Evolutionary conservation across 1,140 invertebrate genomes (phyloP).

Genomic region (Polypedilum vanderplanki): DNA sequence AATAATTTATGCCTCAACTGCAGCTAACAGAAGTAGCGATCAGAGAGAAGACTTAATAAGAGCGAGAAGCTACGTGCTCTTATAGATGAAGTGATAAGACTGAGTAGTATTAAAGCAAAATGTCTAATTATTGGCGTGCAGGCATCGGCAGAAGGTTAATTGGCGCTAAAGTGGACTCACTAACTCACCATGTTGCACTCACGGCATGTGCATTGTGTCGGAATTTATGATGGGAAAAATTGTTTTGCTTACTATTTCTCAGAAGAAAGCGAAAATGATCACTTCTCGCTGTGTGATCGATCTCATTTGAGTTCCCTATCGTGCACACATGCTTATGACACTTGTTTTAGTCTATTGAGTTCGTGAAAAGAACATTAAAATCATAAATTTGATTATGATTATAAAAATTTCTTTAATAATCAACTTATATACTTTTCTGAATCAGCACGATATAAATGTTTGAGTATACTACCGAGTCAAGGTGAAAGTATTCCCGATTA

Average conservation of each 20-base stretch:
- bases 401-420: no score
- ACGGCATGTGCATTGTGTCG: not conserved
- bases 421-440: no score
- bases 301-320: not conserved
- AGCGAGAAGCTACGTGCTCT: not conserved
- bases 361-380: no score
- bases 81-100: not conserved
- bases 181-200: not conserved
- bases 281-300: not conserved
- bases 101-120: constrained; percentile 9
- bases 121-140: constrained; percentile 11
- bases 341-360: not conserved
- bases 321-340: not conserved
- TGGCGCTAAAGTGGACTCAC: constrained; percentile 1
- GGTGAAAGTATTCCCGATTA: no score
- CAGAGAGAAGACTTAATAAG: not conserved
- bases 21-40: not conserved
- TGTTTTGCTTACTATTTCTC: no score
- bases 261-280: not conserved
- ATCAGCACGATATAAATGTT: no score
- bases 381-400: no score
- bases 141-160: constrained; percentile 16
- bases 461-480: no score
- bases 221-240: constrained; percentile 15
- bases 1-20: constrained; percentile 14